phyloP scores from a whole-genome alignment of 2,797 vertebrate genomes.

The Ctenosaura bakeri region DNA sequence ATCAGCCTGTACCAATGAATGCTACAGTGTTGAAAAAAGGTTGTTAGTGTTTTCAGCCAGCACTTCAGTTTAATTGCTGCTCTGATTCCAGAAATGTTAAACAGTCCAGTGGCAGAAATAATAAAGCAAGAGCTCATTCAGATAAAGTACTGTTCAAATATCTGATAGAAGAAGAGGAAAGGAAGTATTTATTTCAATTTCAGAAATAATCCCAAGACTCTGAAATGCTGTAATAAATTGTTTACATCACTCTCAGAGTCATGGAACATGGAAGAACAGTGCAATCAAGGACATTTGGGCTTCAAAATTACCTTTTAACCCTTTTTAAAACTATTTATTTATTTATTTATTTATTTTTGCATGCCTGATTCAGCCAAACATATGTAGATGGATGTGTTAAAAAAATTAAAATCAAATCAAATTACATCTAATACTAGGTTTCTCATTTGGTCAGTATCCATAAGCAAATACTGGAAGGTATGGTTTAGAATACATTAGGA shows the following conservation, averaged over 20 bases:
- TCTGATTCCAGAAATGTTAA: not conserved
- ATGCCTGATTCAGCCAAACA: not conserved
- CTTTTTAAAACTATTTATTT: too few species aligned
- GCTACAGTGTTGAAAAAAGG: not conserved
- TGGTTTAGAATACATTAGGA: not conserved
- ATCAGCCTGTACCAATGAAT: not conserved
- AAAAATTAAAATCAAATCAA: not conserved
- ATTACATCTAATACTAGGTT: not conserved
- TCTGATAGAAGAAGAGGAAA: constrained; percentile 3
- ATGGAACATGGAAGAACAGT: not conserved
- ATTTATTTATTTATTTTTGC: not conserved
- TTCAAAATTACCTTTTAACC: too few species aligned
- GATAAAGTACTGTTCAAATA: not conserved
- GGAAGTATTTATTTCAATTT: not conserved
- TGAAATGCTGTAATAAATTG: not conserved
- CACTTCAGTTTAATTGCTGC: not conserved
- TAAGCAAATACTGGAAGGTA: not conserved
- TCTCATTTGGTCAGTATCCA: not conserved
- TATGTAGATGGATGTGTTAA: not conserved
- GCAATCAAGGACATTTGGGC: not conserved
- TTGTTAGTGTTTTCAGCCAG: too few species aligned
- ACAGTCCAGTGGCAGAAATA: not conserved
- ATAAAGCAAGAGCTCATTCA: not conserved
- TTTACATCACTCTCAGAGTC: not conserved
- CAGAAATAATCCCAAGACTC: not conserved